phyloP scores from a whole-genome alignment of 2,113 vertebrate species.

The Alethe castanea region DNA sequence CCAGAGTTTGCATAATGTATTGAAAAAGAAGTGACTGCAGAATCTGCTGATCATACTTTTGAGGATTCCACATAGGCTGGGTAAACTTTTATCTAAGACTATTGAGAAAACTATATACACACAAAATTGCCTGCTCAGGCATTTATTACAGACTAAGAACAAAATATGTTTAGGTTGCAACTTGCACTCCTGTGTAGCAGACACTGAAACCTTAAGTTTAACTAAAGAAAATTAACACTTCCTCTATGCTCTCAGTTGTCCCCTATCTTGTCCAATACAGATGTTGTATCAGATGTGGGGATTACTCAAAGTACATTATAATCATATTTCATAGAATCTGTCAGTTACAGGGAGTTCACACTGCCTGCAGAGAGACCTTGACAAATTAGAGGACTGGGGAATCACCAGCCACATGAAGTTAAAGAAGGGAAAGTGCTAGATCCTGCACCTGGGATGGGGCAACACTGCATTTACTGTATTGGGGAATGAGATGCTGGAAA shows the following conservation, averaged over 20 bases:
- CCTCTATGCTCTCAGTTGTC: neutral
- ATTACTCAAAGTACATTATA: neutral
- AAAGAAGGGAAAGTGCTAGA: too few relatives aligned
- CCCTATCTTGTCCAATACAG: neutral
- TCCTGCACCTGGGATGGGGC: neutral
- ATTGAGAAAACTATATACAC: neutral
- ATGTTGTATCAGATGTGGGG: neutral
- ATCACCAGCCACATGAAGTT: neutral
- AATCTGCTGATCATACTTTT: conserved; percentile 46
- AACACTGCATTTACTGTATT: neutral
- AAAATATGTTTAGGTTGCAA: conserved; percentile 22
- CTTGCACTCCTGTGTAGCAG: neutral
- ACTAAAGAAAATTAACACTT: neutral
- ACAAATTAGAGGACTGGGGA: neutral
- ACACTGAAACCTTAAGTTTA: neutral
- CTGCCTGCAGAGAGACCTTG: neutral
- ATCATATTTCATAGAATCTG: neutral
- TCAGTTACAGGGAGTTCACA: neutral
- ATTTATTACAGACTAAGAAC: conserved; percentile 2
- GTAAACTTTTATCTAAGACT: conserved; percentile 19
- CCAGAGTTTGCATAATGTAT: conserved; percentile 28
- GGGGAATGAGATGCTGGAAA: neutral
- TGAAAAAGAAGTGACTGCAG: conserved; percentile 22
- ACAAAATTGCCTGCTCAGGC: neutral
- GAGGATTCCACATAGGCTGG: neutral